phyloP scores from a whole-genome alignment of 2,113 vertebrate species.

The Collichthys lucidus region DNA sequence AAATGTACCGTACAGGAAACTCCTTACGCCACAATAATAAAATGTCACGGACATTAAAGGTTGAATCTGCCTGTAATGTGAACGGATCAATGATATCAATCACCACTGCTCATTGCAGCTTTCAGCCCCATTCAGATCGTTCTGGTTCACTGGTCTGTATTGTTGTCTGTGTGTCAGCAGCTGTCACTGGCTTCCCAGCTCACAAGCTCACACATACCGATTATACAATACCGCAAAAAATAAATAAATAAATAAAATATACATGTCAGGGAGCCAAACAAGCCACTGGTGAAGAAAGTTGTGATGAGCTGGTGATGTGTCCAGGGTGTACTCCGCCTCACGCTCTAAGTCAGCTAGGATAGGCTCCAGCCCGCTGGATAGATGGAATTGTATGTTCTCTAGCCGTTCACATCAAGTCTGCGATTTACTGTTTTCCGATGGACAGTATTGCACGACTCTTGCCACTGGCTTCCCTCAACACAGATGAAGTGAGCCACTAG shows the following conservation, averaged over 20 bases:
- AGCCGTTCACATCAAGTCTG: too few species aligned
- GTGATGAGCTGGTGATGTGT: too few species aligned
- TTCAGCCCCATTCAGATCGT: conserved; percentile 9
- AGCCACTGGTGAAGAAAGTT: background rate
- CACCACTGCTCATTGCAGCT: background rate
- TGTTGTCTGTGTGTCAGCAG: background rate
- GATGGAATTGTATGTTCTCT: too few species aligned
- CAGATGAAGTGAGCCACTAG: too few species aligned
- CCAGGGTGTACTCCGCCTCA: too few species aligned
- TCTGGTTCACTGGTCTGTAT: background rate
- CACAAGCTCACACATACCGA: background rate
- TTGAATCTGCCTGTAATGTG: background rate
- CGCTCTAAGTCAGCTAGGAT: too few species aligned
- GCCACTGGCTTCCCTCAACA: too few species aligned
- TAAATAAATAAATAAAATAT: background rate
- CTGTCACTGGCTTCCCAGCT: background rate
- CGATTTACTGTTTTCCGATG: too few species aligned
- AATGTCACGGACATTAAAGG: background rate
- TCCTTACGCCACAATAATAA: background rate
- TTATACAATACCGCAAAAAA: background rate
- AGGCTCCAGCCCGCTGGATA: too few species aligned
- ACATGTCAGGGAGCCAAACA: background rate
- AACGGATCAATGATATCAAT: background rate
- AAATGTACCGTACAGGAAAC: background rate
- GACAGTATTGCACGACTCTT: too few species aligned